phyloP scores from a whole-genome alignment of 2,888 invertebrate genomes.

The Biston stratarius region DNA sequence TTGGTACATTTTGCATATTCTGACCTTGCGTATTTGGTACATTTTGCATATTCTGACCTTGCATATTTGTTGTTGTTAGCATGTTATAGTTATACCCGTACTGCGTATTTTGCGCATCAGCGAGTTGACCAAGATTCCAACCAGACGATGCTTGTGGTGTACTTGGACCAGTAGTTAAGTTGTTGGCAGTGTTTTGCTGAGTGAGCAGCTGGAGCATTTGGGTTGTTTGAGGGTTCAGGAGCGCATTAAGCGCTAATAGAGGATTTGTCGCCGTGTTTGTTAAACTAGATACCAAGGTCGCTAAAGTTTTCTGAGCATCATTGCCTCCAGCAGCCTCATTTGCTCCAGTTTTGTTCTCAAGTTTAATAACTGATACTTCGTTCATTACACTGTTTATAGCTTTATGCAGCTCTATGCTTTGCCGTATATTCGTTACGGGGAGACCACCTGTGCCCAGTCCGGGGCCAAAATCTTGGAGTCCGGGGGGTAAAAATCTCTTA shows the following conservation, averaged over 20 bases:
- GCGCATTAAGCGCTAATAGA: constrained; percentile 4
- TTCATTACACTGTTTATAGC: constrained; percentile 37
- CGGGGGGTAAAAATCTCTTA: constrained; percentile 27
- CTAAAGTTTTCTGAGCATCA: constrained; percentile 3
- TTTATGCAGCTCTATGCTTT: constrained; percentile 43
- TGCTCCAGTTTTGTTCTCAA: background rate
- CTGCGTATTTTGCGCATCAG: constrained; percentile 6
- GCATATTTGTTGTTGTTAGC: background rate
- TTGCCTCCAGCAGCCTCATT: background rate
- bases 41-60: constrained; percentile 2
- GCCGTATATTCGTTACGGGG: constrained; percentile 46
- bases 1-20: constrained; percentile 7
- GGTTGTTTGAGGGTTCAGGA: constrained; percentile 16
- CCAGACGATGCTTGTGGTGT: background rate
- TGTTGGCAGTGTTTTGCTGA: background rate
- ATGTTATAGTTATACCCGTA: background rate
- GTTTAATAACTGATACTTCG: constrained; percentile 30
- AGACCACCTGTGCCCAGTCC: constrained; percentile 88
- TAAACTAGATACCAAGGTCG: background rate
- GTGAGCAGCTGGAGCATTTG: constrained; percentile 15
- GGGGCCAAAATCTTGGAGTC: constrained; percentile 36
- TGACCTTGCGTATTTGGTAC: background rate
- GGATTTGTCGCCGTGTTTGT: constrained; percentile 6
- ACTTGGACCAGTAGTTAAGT: background rate
- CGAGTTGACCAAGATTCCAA: constrained; percentile 6